These are phyloP conservation scores for Cossypha dichroa DNA, from an alignment of 2,797 vertebrate genomes.

Conservation along the genomic window DNA sequence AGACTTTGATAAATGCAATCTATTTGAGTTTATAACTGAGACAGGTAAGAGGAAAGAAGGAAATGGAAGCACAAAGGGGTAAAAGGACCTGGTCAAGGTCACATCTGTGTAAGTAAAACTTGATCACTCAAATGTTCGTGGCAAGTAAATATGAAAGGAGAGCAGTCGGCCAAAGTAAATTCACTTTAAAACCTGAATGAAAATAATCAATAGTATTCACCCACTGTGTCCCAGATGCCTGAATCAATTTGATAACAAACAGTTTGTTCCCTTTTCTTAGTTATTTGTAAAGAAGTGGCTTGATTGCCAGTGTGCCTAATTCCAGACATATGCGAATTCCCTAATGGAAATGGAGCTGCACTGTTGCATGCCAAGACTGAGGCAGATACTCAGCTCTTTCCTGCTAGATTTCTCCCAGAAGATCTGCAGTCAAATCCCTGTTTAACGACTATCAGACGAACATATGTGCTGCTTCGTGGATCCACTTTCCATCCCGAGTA, in stretches of 20 bases:
- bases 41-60: not conserved
- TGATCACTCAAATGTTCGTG: not conserved
- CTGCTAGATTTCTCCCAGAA: conserved; percentile 48
- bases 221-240: conserved; percentile 44
- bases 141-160: conserved; percentile 54
- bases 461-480: conserved; percentile 2
- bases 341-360: conserved; percentile 30
- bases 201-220: conserved; percentile 53
- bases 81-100: conserved; percentile 43
- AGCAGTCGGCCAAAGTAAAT: conserved; percentile 47
- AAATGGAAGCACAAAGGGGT: conserved; percentile 15
- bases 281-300: conserved; percentile 55
- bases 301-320: conserved; percentile 60
- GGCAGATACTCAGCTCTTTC: conserved; percentile 22
- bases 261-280: conserved; percentile 37
- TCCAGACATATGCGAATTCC: conserved; percentile 60
- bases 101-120: conserved; percentile 55
- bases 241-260: conserved; percentile 63
- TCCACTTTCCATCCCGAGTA: not conserved
- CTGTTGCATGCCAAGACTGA: conserved; percentile 35
- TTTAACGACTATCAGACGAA: conserved; percentile 25
- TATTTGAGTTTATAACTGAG: not conserved
- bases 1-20: not conserved
- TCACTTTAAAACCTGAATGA: conserved; percentile 55
- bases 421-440: conserved; percentile 42